Conservation (phyloP, 2,888 invertebrate genomes). For the Nemotelus pantherinus region DNA sequence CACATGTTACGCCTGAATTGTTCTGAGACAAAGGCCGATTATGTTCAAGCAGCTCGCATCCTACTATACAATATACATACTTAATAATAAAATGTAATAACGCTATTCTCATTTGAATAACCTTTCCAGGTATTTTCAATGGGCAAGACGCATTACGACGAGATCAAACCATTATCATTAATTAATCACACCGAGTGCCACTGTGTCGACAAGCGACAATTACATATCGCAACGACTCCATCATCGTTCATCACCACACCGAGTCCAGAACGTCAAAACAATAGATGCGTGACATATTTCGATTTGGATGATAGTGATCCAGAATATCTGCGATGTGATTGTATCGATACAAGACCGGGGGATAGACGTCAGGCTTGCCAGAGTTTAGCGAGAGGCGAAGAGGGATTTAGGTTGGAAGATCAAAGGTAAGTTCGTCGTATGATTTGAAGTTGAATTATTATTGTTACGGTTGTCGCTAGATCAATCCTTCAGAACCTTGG, state of each 20-base stretch:
- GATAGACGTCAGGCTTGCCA: conserved; percentile 66
- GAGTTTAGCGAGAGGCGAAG: conserved; percentile 72
- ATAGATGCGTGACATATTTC: conserved; percentile 30
- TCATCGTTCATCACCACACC: neutral
- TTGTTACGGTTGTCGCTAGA: neutral
- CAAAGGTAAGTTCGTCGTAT: conserved; percentile 66
- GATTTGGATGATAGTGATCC: conserved; percentile 27
- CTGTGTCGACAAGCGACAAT: conserved; percentile 55
- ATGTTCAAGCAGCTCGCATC: too few relatives aligned
- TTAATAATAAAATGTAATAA: too few relatives aligned
- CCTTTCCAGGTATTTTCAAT: conserved; percentile 52
- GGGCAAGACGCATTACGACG: conserved; percentile 50
- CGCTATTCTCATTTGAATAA: too few relatives aligned
- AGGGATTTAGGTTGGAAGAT: conserved; percentile 72
- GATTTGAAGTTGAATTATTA: neutral
- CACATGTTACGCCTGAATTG: too few relatives aligned
- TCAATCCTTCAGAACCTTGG: too few relatives aligned
- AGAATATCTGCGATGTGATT: conserved; percentile 28
- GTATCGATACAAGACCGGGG: neutral
- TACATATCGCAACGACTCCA: neutral
- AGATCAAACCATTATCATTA: conserved; percentile 51
- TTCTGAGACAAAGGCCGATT: too few relatives aligned
- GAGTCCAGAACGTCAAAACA: conserved; percentile 9
- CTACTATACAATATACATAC: too few relatives aligned
- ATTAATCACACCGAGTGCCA: conserved; percentile 62